These are phyloP conservation scores for Elephas maximus DNA, from an alignment of 2,113 vertebrate species.

Conservation along the genomic window DNA sequence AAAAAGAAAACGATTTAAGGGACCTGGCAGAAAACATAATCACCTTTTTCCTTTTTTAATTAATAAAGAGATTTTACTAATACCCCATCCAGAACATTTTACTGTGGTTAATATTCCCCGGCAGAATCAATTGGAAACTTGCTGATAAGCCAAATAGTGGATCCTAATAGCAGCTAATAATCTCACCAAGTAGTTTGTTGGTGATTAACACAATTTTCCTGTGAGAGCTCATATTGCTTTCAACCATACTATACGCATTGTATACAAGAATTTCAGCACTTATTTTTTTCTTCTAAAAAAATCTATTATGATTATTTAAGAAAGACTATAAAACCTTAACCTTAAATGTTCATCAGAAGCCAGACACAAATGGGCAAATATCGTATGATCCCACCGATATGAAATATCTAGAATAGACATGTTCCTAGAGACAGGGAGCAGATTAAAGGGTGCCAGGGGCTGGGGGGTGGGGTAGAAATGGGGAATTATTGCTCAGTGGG, in stretches of 20 bases:
- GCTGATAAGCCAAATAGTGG: background rate
- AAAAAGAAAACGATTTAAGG: conserved; percentile 17
- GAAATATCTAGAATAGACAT: background rate
- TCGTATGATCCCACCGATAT: background rate
- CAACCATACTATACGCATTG: background rate
- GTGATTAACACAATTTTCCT: background rate
- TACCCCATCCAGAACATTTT: background rate
- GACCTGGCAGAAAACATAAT: background rate
- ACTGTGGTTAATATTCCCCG: background rate
- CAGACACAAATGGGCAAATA: background rate
- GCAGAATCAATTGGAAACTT: conserved; percentile 31
- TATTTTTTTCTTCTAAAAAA: conserved; percentile 1
- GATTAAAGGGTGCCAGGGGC: too few relatives aligned
- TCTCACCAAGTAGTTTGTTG: conserved; percentile 65
- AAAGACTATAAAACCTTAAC: conserved; percentile 15
- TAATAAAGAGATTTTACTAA: conserved; percentile 51
- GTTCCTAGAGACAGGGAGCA: background rate
- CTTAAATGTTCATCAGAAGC: conserved; percentile 1
- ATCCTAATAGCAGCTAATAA: conserved; percentile 26
- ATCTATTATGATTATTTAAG: background rate
- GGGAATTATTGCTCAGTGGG: too few relatives aligned
- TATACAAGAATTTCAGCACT: conserved; percentile 54
- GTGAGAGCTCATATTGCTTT: background rate
- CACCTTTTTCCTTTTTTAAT: conserved; percentile 45
- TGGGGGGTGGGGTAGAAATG: too few relatives aligned